Percentiles rank a stretch among this genome's conserved stretches.
Conservation (phyloP, 2,797 vertebrate genomes). For the Garrulus glandarius region DNA sequence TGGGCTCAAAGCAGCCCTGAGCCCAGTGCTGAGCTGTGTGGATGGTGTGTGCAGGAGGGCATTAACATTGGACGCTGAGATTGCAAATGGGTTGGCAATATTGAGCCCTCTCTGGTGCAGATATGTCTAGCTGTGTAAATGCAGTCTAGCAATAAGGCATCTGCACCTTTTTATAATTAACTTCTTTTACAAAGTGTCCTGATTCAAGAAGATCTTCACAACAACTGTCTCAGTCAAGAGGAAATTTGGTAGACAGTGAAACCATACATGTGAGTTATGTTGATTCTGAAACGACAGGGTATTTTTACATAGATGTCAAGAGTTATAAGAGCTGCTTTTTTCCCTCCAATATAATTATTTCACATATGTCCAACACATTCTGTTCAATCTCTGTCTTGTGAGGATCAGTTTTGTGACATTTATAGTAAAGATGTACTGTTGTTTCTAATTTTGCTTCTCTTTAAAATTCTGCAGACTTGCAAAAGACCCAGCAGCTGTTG, state of each 20-base stretch:
- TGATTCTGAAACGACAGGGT: neutral
- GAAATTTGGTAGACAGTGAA: neutral
- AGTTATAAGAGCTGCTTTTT: neutral
- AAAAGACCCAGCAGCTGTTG: slow-evolving; percentile 28
- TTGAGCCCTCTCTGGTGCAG: neutral
- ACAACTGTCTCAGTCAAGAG: neutral
- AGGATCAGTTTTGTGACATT: neutral
- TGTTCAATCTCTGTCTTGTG: neutral
- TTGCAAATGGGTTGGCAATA: neutral
- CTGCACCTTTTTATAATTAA: neutral
- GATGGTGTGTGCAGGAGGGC: rapidly evolving
- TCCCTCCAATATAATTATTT: neutral
- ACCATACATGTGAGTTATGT: neutral
- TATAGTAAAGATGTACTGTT: neutral
- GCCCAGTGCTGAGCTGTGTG: neutral
- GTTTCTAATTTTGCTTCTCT: slow-evolving; percentile 29
- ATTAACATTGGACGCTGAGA: neutral
- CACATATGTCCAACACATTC: neutral
- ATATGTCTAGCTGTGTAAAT: neutral
- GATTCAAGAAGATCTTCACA: neutral
- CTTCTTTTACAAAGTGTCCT: neutral
- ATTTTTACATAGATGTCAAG: neutral
- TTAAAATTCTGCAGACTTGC: slow-evolving; percentile 33
- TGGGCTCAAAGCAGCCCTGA: neutral
- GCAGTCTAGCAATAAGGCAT: neutral